These are phyloP conservation scores for Rapana venosa DNA, from an alignment of 2,888 invertebrate genomes.

Conservation along the genomic window DNA sequence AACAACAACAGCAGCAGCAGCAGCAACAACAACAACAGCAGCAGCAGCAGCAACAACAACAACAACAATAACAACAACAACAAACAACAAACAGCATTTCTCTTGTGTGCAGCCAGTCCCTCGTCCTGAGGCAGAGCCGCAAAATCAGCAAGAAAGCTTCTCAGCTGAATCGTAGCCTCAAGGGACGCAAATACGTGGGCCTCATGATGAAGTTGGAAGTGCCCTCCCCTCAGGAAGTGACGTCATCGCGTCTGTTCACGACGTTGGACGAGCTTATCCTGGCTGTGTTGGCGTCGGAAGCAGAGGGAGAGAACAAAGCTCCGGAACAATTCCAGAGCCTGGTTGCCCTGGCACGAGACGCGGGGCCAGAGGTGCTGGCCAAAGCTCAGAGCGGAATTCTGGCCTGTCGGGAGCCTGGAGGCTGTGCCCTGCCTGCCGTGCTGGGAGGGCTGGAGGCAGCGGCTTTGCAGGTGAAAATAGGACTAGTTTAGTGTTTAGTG, in stretches of 20 bases:
- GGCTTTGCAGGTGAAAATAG: constrained; percentile 37
- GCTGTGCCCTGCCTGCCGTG: neutral
- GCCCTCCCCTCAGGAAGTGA: constrained; percentile 12
- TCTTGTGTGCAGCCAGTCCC: constrained; percentile 20
- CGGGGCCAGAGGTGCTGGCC: constrained; percentile 34
- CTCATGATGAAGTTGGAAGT: constrained; percentile 49
- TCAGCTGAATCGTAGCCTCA: neutral
- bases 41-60: too few species aligned
- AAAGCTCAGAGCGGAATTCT: constrained; percentile 45
- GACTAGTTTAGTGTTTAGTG: neutral
- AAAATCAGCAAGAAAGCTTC: neutral
- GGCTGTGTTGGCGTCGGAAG: neutral
- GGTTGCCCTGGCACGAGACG: constrained; percentile 48
- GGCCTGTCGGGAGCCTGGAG: constrained; percentile 41
- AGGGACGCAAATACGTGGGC: constrained; percentile 39
- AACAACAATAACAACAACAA: too few species aligned
- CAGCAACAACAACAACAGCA: too few species aligned
- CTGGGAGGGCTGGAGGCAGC: neutral
- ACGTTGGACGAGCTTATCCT: constrained; percentile 24
- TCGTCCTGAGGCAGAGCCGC: neutral
- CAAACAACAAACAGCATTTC: too few species aligned
- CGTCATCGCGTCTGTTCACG: constrained; percentile 27
- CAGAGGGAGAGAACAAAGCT: constrained; percentile 35
- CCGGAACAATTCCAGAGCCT: constrained; percentile 48
- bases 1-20: too few species aligned